These are phyloP conservation scores for Apis laboriosa DNA, from an alignment of 1,140 invertebrate species.

Conservation along the genomic window DNA sequence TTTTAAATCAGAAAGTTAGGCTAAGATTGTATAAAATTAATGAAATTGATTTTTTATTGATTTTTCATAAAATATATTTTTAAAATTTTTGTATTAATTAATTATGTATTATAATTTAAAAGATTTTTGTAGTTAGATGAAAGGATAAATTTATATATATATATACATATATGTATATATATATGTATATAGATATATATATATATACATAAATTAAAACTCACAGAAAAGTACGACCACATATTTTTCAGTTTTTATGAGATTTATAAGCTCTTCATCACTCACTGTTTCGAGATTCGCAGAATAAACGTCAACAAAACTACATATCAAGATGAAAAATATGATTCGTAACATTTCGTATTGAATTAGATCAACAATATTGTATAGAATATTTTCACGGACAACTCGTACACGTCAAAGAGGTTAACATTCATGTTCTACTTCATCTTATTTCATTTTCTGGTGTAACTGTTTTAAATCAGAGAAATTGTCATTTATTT, in stretches of 20 bases:
- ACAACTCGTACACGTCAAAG: conserved; percentile 30
- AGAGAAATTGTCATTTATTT: neutral
- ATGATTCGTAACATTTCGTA: conserved; percentile 61
- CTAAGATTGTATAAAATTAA: neutral
- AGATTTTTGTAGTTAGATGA: neutral
- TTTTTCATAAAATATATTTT: conserved; percentile 5
- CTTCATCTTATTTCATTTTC: neutral
- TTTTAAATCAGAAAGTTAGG: neutral
- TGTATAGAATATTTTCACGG: conserved; percentile 48
- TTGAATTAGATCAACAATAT: conserved; percentile 5
- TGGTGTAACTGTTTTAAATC: neutral
- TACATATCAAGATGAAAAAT: conserved; percentile 55
- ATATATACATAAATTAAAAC: conserved; percentile 70
- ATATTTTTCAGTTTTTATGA: conserved; percentile 87
- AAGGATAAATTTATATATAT: neutral
- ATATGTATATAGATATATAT: neutral
- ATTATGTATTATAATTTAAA: too few relatives aligned
- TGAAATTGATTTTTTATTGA: neutral
- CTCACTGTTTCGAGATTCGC: conserved; percentile 82
- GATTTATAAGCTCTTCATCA: conserved; percentile 87
- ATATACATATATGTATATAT: neutral
- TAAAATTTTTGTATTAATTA: neutral
- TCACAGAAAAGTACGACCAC: conserved; percentile 88
- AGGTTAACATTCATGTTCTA: conserved; percentile 9
- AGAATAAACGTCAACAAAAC: conserved; percentile 22